Conservation (phyloP, 1,140 invertebrate species). For the Periplaneta americana region DNA sequence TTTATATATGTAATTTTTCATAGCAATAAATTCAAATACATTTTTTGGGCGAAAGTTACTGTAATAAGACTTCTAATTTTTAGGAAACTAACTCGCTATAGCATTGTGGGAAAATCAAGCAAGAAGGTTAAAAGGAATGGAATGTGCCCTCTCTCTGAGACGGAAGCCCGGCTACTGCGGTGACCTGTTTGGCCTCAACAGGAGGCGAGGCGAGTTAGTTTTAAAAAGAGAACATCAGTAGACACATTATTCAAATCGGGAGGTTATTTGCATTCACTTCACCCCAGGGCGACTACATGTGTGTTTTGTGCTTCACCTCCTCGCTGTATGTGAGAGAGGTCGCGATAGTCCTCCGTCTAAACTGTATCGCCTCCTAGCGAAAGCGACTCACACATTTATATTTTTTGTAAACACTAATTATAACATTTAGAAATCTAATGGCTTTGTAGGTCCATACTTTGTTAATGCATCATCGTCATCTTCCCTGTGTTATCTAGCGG, state of each 20-base stretch:
- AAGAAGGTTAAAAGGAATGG: neutral
- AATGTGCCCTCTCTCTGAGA: neutral
- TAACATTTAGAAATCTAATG: no score
- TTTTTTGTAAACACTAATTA: no score
- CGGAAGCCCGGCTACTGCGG: neutral
- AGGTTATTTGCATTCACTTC: neutral
- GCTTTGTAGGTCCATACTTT: no score
- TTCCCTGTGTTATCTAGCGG: no score
- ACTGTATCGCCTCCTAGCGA: neutral
- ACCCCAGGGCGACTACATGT: neutral
- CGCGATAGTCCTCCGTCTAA: neutral
- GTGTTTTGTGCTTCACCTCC: neutral
- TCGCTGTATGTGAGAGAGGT: neutral
- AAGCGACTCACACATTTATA: no score
- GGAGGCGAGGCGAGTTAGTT: neutral
- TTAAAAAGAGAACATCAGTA: neutral
- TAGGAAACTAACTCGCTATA: no score
- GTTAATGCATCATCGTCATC: no score
- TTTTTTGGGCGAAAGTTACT: no score
- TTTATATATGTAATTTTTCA: no score
- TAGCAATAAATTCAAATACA: no score
- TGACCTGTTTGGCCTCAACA: neutral
- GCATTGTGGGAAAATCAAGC: neutral
- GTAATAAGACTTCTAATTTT: no score
- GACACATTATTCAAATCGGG: neutral